These are phyloP conservation scores for Crocodylus rhombifer DNA, from an alignment of 2,797 vertebrate species.

Conservation along the genomic window DNA sequence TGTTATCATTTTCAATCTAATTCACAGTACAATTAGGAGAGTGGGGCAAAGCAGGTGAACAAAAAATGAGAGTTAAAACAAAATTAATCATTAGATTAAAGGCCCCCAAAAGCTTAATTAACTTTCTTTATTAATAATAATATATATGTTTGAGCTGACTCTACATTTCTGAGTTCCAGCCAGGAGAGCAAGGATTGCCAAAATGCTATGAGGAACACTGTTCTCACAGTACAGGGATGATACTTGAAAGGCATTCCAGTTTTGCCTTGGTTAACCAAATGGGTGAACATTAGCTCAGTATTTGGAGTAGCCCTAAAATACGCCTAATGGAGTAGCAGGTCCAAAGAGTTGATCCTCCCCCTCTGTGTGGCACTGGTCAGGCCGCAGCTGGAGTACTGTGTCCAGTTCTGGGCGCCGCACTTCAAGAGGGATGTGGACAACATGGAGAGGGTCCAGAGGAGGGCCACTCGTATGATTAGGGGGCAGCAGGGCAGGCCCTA, in stretches of 20 bases:
- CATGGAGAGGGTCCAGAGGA: no score
- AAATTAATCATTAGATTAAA: not conserved
- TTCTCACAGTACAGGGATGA: not conserved
- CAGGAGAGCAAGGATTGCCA: not conserved
- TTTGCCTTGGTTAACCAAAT: not conserved
- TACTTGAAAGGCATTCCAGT: not conserved
- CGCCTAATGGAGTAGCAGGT: no score
- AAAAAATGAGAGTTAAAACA: not conserved
- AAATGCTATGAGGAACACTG: not conserved
- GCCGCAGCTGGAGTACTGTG: no score
- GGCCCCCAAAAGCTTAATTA: not conserved
- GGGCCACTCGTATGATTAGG: no score
- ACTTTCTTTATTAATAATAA: not conserved
- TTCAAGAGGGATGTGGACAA: no score
- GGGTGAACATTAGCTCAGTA: accelerated
- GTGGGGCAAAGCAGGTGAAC: not conserved
- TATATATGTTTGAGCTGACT: not conserved
- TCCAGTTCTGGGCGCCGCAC: no score
- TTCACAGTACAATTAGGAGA: not conserved
- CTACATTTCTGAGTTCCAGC: not conserved
- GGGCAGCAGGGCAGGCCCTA: no score
- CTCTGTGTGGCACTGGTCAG: no score
- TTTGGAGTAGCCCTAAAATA: not conserved
- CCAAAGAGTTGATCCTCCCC: no score
- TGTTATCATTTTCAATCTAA: not conserved